Evolutionary conservation across 2,888 invertebrate genomes (phyloP).

Genomic region (Netelia inedita): DNA sequence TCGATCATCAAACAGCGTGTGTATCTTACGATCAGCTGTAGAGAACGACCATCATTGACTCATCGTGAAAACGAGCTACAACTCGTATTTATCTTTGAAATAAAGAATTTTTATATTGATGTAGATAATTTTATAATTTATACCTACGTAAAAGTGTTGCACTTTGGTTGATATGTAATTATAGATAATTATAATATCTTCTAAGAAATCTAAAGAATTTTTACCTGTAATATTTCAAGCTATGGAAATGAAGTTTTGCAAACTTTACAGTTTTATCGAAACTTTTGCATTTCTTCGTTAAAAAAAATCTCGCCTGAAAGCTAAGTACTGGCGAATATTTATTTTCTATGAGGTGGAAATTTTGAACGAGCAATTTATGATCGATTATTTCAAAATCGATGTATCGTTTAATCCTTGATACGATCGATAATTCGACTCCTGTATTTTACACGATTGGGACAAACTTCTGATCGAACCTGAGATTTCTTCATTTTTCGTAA

Average conservation of each 20-base stretch:
- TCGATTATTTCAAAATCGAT: no score
- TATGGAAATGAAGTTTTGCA: no score
- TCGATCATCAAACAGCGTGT: constrained; percentile 42
- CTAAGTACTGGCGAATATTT: no score
- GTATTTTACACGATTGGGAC: no score
- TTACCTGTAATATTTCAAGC: neutral
- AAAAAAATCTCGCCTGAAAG: neutral
- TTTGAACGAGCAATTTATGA: no score
- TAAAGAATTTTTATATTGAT: neutral
- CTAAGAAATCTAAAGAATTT: neutral
- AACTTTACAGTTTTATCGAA: neutral
- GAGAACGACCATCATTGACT: constrained; percentile 47
- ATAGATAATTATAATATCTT: neutral
- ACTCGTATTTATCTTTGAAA: constrained; percentile 2
- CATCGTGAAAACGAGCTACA: constrained; percentile 32
- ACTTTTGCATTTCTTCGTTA: neutral
- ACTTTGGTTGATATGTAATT: neutral
- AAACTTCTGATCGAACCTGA: no score
- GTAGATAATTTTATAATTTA: constrained; percentile 1
- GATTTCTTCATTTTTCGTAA: no score
- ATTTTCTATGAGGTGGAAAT: no score
- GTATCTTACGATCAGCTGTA: constrained; percentile 5
- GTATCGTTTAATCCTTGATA: no score
- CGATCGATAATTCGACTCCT: no score
- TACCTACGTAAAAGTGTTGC: neutral